Evolutionary conservation across 2,888 invertebrate genomes (phyloP), one percentile per base, ranked within the genome.

Genomic region (Leptopilina syphax): DNA sequence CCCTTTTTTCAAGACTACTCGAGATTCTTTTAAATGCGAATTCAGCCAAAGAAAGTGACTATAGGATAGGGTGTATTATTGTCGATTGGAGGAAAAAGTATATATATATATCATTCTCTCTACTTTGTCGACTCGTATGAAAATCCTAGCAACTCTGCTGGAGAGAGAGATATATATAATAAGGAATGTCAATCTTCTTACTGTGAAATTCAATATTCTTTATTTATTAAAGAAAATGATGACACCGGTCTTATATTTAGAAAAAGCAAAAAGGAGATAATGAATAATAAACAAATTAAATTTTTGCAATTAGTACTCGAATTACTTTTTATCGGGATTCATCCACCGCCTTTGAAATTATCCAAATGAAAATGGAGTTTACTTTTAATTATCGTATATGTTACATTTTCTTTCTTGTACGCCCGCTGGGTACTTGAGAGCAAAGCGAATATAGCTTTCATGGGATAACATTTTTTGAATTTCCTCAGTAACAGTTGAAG

Each of bases 51-150:
- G 73, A 73, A 67, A 77, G 67, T 57, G 41, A 73, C 50, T 34
- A 34, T 41, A 57, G 76, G 76, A 34, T 78, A 77, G 82, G 78
- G 63, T 67, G 73, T 80, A 81, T 79, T 83, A 82, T 79, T 76
- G 47, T 78, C 73, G 73, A 73, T 41, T 34, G 57, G 78, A 77
- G 24, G 76, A 83, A 82, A 83, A 81, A 81, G 79, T 79, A 78
- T 79, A 77, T 82, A 84, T 57, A 44, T 44, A 44, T 34, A 34
- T 34, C 34, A 34, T 34, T 34, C 34, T 34, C 79, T 80, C 82
- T 10, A 10, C 50, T 50, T 10, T 50, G 3, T 50, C 84, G 86
- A 84, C 84, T 84, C 83, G 84, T 73, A 57, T 73, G 57, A n/a
- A 73, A 73, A 73, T 57, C 34, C 34, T 57, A 34, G 57, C n/a